Percentiles rank a stretch among this genome's conserved stretches.
Conservation (phyloP, 2,113 vertebrate genomes). For the Petroica traversi region DNA sequence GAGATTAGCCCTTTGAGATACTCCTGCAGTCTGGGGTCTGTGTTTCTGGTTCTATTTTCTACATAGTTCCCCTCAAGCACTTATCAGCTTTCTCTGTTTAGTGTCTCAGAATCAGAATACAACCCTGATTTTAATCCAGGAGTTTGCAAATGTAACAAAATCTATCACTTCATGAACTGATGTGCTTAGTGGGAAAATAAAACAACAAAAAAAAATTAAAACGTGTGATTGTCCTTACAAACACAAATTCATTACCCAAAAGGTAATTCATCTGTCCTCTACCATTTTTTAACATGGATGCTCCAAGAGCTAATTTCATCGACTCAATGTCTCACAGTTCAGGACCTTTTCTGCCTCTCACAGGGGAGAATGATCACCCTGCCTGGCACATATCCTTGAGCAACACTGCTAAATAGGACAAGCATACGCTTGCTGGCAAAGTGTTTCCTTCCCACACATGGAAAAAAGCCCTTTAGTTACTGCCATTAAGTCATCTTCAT, state of each 20-base stretch:
- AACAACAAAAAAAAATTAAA: not conserved
- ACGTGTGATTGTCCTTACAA: not conserved
- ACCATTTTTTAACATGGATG: not conserved
- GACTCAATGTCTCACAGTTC: not conserved
- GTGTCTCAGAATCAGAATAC: not conserved
- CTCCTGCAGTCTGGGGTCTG: not conserved
- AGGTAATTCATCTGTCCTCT: not conserved
- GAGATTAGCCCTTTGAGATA: slow-evolving; percentile 12
- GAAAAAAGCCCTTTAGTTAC: not conserved
- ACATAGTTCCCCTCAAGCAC: not conserved
- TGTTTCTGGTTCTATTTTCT: not conserved
- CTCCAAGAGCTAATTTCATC: not conserved
- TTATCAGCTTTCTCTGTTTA: not conserved
- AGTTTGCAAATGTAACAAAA: not conserved
- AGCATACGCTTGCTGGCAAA: not conserved
- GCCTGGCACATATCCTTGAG: not conserved
- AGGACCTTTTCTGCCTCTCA: not conserved
- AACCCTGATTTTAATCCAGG: not conserved
- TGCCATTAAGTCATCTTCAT: not conserved
- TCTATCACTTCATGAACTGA: not conserved
- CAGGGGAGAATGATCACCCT: not conserved
- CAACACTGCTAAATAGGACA: not conserved
- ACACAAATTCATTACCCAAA: not conserved
- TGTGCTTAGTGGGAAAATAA: not conserved
- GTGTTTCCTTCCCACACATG: not conserved